Percentiles rank a stretch among this genome's conserved stretches.
These are phyloP conservation scores for Loriculus beryllinus DNA, from an alignment of 2,797 vertebrate species.

Conservation along the genomic window DNA sequence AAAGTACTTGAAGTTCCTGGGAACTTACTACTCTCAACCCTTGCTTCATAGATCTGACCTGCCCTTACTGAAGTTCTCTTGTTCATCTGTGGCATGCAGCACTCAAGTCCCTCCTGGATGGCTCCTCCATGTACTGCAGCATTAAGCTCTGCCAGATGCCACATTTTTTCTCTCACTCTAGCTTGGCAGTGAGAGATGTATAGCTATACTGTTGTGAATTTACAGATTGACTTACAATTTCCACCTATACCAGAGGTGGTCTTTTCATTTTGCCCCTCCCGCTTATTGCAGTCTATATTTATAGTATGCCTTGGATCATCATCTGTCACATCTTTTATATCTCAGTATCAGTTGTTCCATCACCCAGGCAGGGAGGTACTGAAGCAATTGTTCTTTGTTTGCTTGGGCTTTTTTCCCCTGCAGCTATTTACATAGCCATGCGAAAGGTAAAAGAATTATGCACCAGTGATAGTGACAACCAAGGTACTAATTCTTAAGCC, in stretches of 20 bases:
- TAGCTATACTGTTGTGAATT: background rate
- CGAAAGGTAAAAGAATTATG: background rate
- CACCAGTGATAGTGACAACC: background rate
- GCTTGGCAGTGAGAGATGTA: background rate
- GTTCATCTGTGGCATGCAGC: accelerated
- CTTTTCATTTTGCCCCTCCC: background rate
- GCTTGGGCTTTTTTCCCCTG: accelerated
- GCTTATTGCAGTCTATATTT: background rate
- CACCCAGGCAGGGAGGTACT: background rate
- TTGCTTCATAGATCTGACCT: background rate
- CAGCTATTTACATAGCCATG: background rate
- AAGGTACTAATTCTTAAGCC: background rate
- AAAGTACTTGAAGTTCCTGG: constrained; percentile 34
- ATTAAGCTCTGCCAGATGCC: background rate
- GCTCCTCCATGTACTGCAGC: background rate
- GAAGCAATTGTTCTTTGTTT: background rate
- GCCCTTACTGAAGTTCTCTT: background rate
- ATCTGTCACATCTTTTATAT: background rate
- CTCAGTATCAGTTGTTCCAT: background rate
- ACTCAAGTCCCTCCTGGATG: background rate
- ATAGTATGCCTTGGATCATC: background rate
- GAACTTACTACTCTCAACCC: background rate
- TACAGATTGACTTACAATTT: background rate
- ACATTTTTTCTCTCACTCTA: background rate
- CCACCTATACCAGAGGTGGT: background rate